Evolutionary conservation across 2,797 vertebrate genomes (phyloP).

Genomic region (Hydrophis major): DNA sequence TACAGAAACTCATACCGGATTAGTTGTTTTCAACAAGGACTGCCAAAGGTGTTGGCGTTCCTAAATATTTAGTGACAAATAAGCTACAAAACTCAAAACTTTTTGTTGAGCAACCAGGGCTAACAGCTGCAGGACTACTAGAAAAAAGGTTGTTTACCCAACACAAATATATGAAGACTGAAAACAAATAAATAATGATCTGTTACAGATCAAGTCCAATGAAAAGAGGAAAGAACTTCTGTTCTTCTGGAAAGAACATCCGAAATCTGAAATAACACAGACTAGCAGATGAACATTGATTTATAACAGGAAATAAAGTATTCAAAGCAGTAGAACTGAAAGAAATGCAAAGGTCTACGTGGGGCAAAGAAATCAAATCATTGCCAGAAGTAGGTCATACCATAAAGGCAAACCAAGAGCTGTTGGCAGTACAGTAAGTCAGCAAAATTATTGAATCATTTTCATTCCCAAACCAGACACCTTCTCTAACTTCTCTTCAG

Average conservation of each 20-base stretch:
- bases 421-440: neutral
- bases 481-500: neutral
- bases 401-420: neutral
- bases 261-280: neutral
- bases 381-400: neutral
- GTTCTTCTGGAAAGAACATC: neutral
- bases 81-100: neutral
- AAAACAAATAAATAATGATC: neutral
- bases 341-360: neutral
- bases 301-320: neutral
- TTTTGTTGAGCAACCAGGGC: neutral
- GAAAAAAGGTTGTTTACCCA: neutral
- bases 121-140: neutral
- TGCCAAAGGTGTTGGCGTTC: neutral
- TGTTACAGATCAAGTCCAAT: neutral
- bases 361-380: neutral
- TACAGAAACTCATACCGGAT: neutral
- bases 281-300: neutral
- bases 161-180: neutral
- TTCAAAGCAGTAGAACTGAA: neutral
- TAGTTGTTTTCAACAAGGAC: neutral
- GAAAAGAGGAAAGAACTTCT: neutral
- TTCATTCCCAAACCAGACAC: neutral
- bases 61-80: neutral
- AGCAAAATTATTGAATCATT: neutral